phyloP scores from a whole-genome alignment of 2,888 invertebrate genomes.

The Dolichopus griseipennis region DNA sequence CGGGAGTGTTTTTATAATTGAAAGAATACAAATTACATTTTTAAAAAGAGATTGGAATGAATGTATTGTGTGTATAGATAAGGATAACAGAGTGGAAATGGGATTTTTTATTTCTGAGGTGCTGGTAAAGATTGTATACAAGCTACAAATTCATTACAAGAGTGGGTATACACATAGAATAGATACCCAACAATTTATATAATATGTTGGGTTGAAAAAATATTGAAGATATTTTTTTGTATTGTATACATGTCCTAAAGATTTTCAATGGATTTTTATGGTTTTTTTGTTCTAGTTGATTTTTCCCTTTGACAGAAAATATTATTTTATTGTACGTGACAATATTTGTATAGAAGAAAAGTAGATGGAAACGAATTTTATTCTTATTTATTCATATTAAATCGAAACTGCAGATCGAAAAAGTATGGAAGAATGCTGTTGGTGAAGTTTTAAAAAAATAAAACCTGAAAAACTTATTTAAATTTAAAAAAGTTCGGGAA shows the following conservation, averaged over 20 bases:
- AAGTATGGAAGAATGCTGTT: no score
- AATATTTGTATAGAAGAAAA: not conserved
- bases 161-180: not conserved
- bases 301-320: not conserved
- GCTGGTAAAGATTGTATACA: no score
- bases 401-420: not conserved
- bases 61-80: no score
- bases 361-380: not conserved
- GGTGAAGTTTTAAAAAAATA: no score
- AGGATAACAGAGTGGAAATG: no score
- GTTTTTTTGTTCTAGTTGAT: not conserved
- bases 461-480: no score
- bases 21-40: conserved; percentile 1
- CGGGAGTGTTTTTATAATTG: not conserved
- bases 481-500: no score
- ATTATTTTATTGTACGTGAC: conserved; percentile 4
- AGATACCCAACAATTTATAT: not conserved
- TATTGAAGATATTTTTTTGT: not conserved
- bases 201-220: not conserved
- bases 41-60: no score
- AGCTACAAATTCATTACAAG: not conserved
- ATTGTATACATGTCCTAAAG: not conserved
- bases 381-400: not conserved
- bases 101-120: no score
- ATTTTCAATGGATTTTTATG: not conserved